Conservation (phyloP, 2,113 vertebrate species). For the Laterallus jamaicensis region DNA sequence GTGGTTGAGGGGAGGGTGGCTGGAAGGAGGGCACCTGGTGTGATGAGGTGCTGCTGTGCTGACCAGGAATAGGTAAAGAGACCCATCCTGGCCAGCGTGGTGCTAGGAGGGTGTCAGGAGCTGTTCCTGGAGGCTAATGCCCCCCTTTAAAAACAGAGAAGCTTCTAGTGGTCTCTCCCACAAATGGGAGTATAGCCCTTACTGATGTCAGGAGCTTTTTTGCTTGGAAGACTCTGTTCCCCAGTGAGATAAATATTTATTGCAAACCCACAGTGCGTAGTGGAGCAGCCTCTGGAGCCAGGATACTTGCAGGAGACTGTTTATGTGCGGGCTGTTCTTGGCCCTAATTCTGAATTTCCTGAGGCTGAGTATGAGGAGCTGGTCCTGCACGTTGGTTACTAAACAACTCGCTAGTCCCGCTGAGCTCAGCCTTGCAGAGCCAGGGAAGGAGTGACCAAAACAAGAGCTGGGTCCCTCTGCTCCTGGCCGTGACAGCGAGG, state of each 20-base stretch:
- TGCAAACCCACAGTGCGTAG: neutral
- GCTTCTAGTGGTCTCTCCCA: neutral
- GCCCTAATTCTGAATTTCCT: slow-evolving; percentile 34
- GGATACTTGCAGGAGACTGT: slow-evolving; percentile 50
- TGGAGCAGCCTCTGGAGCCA: slow-evolving; percentile 44
- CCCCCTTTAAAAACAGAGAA: neutral
- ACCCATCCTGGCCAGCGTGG: neutral
- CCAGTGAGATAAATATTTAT: slow-evolving; percentile 56
- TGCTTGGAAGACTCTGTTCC: slow-evolving; percentile 42
- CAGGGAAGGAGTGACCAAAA: neutral
- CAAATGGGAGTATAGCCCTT: neutral
- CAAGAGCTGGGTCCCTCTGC: neutral
- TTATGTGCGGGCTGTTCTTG: slow-evolving; percentile 57
- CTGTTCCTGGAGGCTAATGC: neutral
- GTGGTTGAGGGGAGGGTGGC: neutral
- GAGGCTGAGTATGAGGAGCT: slow-evolving; percentile 31
- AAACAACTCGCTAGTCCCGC: neutral
- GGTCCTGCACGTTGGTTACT: neutral
- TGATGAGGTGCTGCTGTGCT: neutral
- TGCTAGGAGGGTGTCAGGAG: neutral
- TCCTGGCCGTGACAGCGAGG: neutral
- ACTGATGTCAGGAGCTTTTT: slow-evolving; percentile 36
- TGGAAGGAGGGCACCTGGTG: neutral
- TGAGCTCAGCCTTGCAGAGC: neutral
- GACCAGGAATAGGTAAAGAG: neutral